Evolutionary conservation across 1,140 invertebrate genomes (phyloP).

Genomic region (Drosophila azteca): DNA sequence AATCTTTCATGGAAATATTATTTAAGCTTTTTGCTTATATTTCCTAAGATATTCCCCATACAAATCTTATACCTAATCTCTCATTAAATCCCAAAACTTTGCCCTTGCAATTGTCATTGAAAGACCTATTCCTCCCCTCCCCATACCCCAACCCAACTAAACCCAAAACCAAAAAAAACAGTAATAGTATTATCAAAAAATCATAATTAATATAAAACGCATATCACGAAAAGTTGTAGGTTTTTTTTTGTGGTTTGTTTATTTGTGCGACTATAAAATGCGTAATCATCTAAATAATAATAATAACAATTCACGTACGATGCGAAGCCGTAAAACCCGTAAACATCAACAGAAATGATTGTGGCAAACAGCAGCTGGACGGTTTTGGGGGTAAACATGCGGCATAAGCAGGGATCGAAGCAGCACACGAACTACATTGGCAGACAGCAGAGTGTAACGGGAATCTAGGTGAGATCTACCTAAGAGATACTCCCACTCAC

Average conservation of each 20-base stretch:
- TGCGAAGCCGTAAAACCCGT: slow-evolving; percentile 37
- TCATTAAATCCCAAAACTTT: slow-evolving; percentile 20
- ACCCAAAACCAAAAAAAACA: no score
- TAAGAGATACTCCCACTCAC: neutral
- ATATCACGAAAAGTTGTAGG: slow-evolving; percentile 55
- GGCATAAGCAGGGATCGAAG: slow-evolving; percentile 23
- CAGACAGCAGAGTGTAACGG: slow-evolving; percentile 13
- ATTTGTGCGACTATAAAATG: slow-evolving; percentile 40
- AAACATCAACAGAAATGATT: slow-evolving; percentile 61
- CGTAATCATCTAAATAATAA: slow-evolving; percentile 67
- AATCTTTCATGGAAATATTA: no score
- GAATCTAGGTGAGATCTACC: slow-evolving; percentile 47
- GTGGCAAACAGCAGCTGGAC: slow-evolving; percentile 61
- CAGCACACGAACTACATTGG: slow-evolving; percentile 29
- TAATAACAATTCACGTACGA: slow-evolving; percentile 54
- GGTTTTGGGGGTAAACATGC: slow-evolving; percentile 49
- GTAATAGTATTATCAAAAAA: no score
- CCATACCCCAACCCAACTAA: no score
- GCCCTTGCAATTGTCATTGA: slow-evolving; percentile 27
- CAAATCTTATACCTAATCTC: neutral
- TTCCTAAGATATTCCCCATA: no score
- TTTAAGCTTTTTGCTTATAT: no score
- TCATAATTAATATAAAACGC: slow-evolving; percentile 66
- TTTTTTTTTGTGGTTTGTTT: slow-evolving; percentile 4
- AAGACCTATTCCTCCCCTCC: slow-evolving; percentile 25